Evolutionary conservation across 2,888 invertebrate species (phyloP).

Genomic region (Pardosa pseudoannulata): DNA sequence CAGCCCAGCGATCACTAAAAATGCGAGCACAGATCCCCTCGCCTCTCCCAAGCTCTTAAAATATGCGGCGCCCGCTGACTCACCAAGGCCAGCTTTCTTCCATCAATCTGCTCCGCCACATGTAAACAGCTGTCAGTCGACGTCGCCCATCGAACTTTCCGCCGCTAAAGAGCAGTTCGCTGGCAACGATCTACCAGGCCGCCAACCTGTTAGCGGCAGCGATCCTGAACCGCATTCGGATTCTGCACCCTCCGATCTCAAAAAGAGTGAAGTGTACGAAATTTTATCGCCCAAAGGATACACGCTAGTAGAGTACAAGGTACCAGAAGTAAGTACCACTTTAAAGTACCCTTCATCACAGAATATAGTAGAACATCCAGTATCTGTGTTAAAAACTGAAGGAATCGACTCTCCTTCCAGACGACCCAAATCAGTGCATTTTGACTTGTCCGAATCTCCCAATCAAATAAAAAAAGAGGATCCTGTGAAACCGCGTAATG

Average conservation of each 20-base stretch:
- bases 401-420: constrained; percentile 41
- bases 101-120: background rate
- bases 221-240: background rate
- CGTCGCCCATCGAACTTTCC: background rate
- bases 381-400: constrained; percentile 44
- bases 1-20: background rate
- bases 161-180: constrained; percentile 6
- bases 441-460: constrained; percentile 22
- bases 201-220: background rate
- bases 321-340: constrained; percentile 5
- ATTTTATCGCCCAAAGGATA: background rate
- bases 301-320: background rate
- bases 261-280: background rate
- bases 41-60: constrained; percentile 46
- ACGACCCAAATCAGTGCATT: constrained; percentile 48
- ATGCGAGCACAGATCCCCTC: constrained; percentile 26
- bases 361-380: background rate
- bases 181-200: background rate
- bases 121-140: constrained; percentile 16
- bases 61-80: constrained; percentile 51
- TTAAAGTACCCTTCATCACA: background rate
- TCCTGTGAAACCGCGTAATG: constrained; percentile 7
- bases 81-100: background rate
- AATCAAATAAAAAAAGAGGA: background rate
- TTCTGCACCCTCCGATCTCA: background rate